These are phyloP conservation scores for Sciurus niger DNA, from an alignment of 2,113 vertebrate genomes.

Conservation along the genomic window DNA sequence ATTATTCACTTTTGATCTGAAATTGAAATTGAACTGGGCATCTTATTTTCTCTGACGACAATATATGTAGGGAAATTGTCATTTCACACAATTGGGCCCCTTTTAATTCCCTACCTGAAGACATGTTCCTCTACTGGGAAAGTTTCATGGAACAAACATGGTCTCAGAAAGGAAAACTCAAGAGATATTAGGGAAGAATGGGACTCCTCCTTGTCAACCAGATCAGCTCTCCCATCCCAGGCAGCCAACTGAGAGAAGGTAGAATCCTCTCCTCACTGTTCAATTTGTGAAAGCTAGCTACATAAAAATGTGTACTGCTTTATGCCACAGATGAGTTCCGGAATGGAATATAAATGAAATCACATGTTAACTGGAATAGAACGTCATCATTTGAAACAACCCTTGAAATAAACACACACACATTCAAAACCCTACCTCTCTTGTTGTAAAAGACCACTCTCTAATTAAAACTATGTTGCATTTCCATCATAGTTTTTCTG, in stretches of 20 bases:
- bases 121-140: neutral
- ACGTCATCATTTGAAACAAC: slow-evolving; percentile 16
- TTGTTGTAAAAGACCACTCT: slow-evolving; percentile 8
- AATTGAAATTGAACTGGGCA: neutral
- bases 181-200: neutral
- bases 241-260: neutral
- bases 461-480: slow-evolving; percentile 45
- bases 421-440: neutral
- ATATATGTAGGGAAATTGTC: neutral
- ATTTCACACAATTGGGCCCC: neutral
- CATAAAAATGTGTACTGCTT: neutral
- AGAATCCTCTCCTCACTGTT: neutral
- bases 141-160: neutral
- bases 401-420: neutral
- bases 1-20: neutral
- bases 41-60: neutral
- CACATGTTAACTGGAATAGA: slow-evolving; percentile 32
- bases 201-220: neutral
- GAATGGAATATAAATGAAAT: slow-evolving; percentile 22
- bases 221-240: neutral
- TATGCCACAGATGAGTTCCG: neutral
- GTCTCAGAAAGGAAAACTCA: neutral
- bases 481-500: slow-evolving; percentile 32
- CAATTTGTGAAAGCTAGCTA: neutral
- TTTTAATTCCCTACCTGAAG: neutral